Percentiles rank a stretch among this genome's conserved stretches.
These are phyloP conservation scores for Syrphus vitripennis DNA, from an alignment of 2,888 invertebrate species.

Conservation along the genomic window DNA sequence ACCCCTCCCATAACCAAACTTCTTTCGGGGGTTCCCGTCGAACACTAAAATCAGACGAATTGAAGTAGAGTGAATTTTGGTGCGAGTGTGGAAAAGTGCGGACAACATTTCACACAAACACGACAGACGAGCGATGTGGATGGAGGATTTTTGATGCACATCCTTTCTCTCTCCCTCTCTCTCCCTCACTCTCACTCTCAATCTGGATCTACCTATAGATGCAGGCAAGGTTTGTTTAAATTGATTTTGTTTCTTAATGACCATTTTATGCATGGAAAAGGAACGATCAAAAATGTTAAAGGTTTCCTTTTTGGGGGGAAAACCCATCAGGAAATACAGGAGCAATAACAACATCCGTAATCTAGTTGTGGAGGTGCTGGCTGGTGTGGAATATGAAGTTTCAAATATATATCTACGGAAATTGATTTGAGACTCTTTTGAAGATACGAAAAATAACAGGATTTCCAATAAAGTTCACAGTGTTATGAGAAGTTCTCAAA, in stretches of 20 bases:
- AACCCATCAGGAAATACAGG: neutral
- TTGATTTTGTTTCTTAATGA: slow-evolving; percentile 23
- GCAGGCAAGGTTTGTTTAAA: slow-evolving; percentile 13
- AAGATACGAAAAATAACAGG: neutral
- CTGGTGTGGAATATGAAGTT: neutral
- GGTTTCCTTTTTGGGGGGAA: neutral
- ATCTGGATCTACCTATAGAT: neutral
- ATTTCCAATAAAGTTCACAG: neutral
- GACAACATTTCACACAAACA: neutral
- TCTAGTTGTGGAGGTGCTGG: neutral
- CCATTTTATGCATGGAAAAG: slow-evolving; percentile 1
- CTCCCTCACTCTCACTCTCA: too few species aligned
- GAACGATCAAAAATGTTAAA: neutral
- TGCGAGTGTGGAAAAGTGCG: slow-evolving; percentile 7
- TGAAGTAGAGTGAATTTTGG: neutral
- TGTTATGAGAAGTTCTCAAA: too few species aligned
- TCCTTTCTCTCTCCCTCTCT: too few species aligned
- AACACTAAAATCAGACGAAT: neutral
- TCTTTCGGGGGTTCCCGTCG: neutral
- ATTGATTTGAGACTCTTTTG: neutral
- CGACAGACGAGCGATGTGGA: neutral
- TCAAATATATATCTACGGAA: neutral
- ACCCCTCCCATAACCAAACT: neutral
- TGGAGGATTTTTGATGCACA: neutral
- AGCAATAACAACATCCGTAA: neutral